Evolutionary conservation across 2,888 invertebrate species (phyloP).

Genomic region (Acleris emargana): DNA sequence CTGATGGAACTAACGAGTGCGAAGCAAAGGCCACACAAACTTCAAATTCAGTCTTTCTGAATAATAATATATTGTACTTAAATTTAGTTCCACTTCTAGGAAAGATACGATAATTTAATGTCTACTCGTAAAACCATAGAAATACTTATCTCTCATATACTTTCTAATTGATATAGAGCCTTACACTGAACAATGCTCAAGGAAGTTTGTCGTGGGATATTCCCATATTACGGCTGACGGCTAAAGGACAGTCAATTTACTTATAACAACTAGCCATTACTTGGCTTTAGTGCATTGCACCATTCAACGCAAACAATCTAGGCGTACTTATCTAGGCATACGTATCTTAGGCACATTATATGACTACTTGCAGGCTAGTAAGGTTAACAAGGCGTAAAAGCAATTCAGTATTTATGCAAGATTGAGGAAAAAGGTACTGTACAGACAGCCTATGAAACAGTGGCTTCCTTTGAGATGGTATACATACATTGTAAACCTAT

Average conservation of each 20-base stretch:
- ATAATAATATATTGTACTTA: too few species aligned
- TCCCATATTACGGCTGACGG: conserved; percentile 23
- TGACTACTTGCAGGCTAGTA: conserved; percentile 3
- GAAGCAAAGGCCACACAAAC: too few species aligned
- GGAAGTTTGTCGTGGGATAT: conserved; percentile 28
- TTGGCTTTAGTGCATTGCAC: conserved; percentile 17
- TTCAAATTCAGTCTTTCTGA: too few species aligned
- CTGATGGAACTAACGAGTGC: too few species aligned
- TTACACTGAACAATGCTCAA: conserved; percentile 5
- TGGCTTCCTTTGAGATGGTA: too few species aligned
- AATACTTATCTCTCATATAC: conserved; percentile 8
- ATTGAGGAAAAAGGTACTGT: background rate
- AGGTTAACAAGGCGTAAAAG: conserved; percentile 11
- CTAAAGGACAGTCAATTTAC: conserved; percentile 24
- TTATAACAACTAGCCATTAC: conserved; percentile 8
- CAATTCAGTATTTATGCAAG: conserved; percentile 8
- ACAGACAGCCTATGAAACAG: background rate
- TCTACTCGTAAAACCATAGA: background rate
- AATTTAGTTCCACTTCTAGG: too few species aligned
- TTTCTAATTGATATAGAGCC: conserved; percentile 12
- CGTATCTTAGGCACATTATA: conserved; percentile 17
- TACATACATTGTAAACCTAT: background rate
- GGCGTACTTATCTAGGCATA: conserved; percentile 22
- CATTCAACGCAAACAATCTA: conserved; percentile 20
- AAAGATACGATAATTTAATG: too few species aligned